Conservation (phyloP, 2,113 vertebrate species). For the Odontesthes bonariensis region DNA sequence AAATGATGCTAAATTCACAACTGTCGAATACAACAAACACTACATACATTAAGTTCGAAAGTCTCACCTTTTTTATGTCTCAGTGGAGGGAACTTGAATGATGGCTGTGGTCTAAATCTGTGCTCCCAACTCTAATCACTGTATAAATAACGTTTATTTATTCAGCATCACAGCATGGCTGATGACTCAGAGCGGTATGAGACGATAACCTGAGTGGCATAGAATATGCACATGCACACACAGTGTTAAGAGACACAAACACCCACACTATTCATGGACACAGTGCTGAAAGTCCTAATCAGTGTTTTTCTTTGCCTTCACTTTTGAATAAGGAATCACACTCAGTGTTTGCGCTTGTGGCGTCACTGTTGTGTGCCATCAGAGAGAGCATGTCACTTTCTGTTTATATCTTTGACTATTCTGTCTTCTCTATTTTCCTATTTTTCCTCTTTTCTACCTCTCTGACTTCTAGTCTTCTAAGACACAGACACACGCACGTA, state of each 20-base stretch:
- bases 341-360: slow-evolving; percentile 36
- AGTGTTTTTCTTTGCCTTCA: slow-evolving; percentile 30
- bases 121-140: slow-evolving; percentile 47
- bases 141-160: slow-evolving; percentile 63
- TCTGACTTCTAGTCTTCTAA: neutral
- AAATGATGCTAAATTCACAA: slow-evolving; percentile 16
- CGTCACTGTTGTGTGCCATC: neutral
- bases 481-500: neutral
- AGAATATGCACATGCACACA: slow-evolving; percentile 33
- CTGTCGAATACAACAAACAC: neutral
- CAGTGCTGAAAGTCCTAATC: slow-evolving; percentile 36
- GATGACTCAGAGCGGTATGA: slow-evolving; percentile 48
- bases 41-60: slow-evolving; percentile 1
- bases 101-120: slow-evolving; percentile 34
- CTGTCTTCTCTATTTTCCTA: neutral
- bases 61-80: slow-evolving; percentile 39
- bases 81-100: slow-evolving; percentile 34
- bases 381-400: slow-evolving; percentile 35
- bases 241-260: neutral
- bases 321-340: slow-evolving; percentile 38
- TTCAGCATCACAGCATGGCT: slow-evolving; percentile 49
- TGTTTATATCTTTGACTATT: slow-evolving; percentile 25
- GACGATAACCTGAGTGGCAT: slow-evolving; percentile 36
- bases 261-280: neutral
- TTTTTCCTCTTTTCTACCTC: neutral